These are phyloP conservation scores for Anthrax anthrax DNA, from an alignment of 2,888 invertebrate species.

Conservation along the genomic window DNA sequence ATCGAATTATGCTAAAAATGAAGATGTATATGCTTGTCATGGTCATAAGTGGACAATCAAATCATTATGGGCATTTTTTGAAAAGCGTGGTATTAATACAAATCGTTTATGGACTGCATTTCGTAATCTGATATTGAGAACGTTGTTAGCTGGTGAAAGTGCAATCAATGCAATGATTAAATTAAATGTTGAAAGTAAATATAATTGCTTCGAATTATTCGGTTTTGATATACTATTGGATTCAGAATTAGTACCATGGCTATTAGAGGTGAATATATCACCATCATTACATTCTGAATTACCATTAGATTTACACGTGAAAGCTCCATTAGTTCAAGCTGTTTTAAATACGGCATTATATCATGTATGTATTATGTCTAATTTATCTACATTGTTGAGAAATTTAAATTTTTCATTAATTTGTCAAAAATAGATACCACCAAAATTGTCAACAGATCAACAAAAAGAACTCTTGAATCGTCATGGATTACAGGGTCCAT, in stretches of 20 bases:
- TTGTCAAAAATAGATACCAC: constrained; percentile 22
- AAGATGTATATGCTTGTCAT: constrained; percentile 77
- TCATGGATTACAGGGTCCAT: constrained; percentile 35
- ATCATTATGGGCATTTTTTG: constrained; percentile 47
- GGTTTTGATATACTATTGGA: constrained; percentile 91
- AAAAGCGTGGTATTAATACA: constrained; percentile 57
- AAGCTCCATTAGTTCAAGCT: constrained; percentile 80
- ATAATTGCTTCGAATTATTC: constrained; percentile 89
- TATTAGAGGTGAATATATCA: constrained; percentile 87
- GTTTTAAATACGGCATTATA: constrained; percentile 88
- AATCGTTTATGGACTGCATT: constrained; percentile 67
- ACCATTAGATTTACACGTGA: constrained; percentile 80
- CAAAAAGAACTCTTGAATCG: constrained; percentile 26
- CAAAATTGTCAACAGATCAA: constrained; percentile 28
- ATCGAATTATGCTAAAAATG: constrained; percentile 74
- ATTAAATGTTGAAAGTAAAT: constrained; percentile 60
- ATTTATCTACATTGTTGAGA: not conserved
- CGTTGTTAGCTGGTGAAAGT: constrained; percentile 76
- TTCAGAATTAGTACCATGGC: constrained; percentile 83
- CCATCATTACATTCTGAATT: constrained; percentile 81
- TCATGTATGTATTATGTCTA: constrained; percentile 49
- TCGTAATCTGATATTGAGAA: constrained; percentile 84
- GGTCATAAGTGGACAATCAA: constrained; percentile 84
- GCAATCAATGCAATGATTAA: constrained; percentile 58
- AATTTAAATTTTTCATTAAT: no score